These are phyloP conservation scores for Drosophila fulvimacula DNA, from an alignment of 2,888 invertebrate species.

Conservation along the genomic window DNA sequence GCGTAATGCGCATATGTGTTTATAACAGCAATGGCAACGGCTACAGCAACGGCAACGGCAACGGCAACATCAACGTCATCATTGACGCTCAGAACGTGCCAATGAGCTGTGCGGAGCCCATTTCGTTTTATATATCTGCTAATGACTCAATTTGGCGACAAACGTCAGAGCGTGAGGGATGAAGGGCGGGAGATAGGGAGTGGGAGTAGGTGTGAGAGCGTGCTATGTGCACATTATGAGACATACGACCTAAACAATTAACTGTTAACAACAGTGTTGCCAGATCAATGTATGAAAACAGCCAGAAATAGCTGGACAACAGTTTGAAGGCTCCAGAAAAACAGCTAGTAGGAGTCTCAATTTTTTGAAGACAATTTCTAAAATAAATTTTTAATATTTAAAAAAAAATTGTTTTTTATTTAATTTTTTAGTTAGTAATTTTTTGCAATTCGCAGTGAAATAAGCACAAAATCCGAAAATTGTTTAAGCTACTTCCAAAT, in stretches of 20 bases:
- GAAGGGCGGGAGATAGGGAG: rapidly evolving
- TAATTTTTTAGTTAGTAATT: too few species aligned
- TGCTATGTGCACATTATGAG: conserved; percentile 32
- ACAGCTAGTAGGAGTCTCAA: too few species aligned
- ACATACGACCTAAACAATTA: conserved; percentile 52
- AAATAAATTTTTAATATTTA: too few species aligned
- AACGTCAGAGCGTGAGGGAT: conserved; percentile 14
- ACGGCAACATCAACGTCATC: conserved; percentile 29
- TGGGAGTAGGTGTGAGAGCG: not conserved
- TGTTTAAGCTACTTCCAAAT: too few species aligned
- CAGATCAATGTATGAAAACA: too few species aligned
- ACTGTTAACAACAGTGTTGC: too few species aligned
- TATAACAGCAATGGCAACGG: conserved; percentile 43
- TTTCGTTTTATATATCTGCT: conserved; percentile 74
- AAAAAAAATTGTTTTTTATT: too few species aligned
- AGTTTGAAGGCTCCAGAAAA: too few species aligned
- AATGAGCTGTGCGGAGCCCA: conserved; percentile 72
- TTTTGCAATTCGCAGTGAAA: too few species aligned
- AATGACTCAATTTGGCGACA: conserved; percentile 75
- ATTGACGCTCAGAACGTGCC: conserved; percentile 64
- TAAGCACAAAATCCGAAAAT: too few species aligned
- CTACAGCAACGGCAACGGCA: conserved; percentile 24
- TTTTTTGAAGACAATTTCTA: too few species aligned
- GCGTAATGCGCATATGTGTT: conserved; percentile 59
- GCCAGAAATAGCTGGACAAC: too few species aligned